Percentiles rank a stretch among this genome's conserved stretches.
These are phyloP conservation scores for Acrocephalus kingi DNA, from an alignment of 2,113 vertebrate species.

Conservation along the genomic window DNA sequence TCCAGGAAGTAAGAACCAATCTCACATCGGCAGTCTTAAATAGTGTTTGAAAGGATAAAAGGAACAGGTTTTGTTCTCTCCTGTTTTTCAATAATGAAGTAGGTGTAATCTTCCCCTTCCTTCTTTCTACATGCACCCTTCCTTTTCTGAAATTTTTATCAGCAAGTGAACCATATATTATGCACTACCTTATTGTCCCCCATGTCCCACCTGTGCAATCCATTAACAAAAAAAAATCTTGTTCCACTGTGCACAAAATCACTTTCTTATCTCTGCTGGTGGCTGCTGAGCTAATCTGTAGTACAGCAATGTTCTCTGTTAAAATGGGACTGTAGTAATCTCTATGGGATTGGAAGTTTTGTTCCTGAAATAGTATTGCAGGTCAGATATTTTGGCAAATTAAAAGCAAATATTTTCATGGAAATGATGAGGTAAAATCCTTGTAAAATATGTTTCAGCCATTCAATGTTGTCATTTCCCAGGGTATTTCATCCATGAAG, in stretches of 20 bases:
- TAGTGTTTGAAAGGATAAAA: neutral
- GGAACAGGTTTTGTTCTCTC: neutral
- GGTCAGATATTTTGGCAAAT: constrained; percentile 5
- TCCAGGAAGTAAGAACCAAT: neutral
- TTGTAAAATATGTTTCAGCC: neutral
- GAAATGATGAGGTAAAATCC: constrained; percentile 1
- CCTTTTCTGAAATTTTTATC: constrained; percentile 4
- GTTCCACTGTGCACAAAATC: neutral
- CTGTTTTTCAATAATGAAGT: neutral
- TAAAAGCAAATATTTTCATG: constrained; percentile 27
- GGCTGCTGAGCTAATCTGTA: constrained; percentile 16
- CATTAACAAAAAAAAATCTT: neutral
- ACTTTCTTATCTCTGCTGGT: neutral
- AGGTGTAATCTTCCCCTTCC: neutral
- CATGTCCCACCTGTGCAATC: neutral
- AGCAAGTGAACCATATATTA: neutral
- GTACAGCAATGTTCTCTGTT: neutral
- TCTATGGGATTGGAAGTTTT: constrained; percentile 9
- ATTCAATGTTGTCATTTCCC: neutral
- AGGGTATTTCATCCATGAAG: neutral
- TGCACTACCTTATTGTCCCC: neutral
- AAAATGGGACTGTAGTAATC: neutral
- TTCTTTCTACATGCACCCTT: neutral
- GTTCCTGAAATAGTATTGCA: neutral
- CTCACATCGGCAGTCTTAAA: neutral